These are phyloP conservation scores for Ceratosolen fusciceps DNA, from an alignment of 1,140 invertebrate species.

Conservation along the genomic window DNA sequence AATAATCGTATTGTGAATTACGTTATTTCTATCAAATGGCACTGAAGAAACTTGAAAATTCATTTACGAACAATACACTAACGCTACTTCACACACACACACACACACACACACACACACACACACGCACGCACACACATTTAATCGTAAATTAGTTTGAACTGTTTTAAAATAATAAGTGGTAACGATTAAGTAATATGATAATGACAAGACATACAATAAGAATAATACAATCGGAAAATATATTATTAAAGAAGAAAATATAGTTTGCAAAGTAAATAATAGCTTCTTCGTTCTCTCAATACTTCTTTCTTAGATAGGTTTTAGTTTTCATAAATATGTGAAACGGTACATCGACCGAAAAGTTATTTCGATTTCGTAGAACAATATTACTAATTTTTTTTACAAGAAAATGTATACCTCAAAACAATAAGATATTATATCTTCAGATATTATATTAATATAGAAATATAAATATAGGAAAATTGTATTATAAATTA, in stretches of 20 bases:
- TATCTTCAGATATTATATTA: no score
- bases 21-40: no score
- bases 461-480: no score
- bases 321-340: constrained; percentile 2
- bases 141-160: background rate
- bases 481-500: no score
- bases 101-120: no score
- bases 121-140: no score
- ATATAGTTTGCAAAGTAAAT: constrained; percentile 2
- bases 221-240: background rate
- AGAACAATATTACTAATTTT: background rate
- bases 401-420: no score
- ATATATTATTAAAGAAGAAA: background rate
- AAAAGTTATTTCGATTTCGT: background rate
- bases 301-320: constrained; percentile 1
- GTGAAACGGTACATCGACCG: background rate
- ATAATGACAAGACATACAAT: constrained; percentile 5
- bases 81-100: no score
- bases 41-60: no score
- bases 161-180: background rate
- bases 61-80: no score
- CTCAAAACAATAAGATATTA: no score
- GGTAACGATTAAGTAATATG: background rate
- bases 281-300: constrained; percentile 6
- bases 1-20: no score